Evolutionary conservation across 2,113 vertebrate genomes (phyloP).

Genomic region (Pipra filicauda): DNA sequence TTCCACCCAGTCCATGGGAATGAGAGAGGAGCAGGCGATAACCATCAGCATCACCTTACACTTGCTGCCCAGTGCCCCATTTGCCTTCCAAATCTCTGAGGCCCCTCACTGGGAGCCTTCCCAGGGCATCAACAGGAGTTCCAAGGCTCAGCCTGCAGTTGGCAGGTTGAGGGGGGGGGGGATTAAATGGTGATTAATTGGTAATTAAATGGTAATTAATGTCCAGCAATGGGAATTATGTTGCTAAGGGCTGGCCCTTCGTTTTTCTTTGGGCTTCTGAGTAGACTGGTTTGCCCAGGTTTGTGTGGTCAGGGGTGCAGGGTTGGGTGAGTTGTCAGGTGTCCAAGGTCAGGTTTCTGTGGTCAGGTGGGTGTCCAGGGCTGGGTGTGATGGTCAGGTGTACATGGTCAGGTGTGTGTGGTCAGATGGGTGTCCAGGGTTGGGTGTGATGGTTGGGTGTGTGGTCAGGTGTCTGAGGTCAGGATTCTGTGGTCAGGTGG

Average conservation of each 20-base stretch:
- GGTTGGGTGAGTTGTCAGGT: neutral
- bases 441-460: fast-evolving
- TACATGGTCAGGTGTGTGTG: fast-evolving
- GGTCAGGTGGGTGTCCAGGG: too few relatives aligned
- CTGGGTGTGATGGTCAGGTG: too few relatives aligned
- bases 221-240: neutral
- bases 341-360: fast-evolving
- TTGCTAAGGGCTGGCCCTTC: neutral
- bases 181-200: neutral
- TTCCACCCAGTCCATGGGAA: neutral
- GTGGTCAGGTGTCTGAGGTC: fast-evolving
- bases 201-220: neutral
- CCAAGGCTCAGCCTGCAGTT: neutral
- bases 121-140: neutral
- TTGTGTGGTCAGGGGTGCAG: fast-evolving
- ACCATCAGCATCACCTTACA: conserved; percentile 24
- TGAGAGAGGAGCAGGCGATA: neutral
- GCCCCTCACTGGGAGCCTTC: neutral
- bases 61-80: neutral
- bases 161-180: neutral
- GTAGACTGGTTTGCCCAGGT: neutral
- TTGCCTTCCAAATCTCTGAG: conserved; percentile 28
- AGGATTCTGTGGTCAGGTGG: too few relatives aligned
- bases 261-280: neutral
- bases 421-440: fast-evolving